A percentile compares a stretch with the other conserved stretches of the same genome.
Conservation (phyloP, 2,888 invertebrate genomes). For the Aphelenchoides bicaudatus region DNA sequence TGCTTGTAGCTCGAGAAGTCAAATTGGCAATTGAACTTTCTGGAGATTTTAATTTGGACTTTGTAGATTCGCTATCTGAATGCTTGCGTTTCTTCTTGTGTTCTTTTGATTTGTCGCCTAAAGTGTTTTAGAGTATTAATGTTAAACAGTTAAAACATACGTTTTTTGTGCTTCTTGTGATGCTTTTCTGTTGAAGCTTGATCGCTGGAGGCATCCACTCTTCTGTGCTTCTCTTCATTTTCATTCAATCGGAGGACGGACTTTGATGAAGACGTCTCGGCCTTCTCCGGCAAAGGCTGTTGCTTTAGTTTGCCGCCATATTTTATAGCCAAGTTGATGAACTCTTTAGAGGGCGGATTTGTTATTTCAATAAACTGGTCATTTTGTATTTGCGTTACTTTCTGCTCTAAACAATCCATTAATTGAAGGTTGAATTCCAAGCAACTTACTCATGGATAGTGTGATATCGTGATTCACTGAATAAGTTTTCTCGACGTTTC, state of each 20-base stretch:
- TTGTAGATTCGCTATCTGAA: conserved; percentile 1
- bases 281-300: too few relatives aligned
- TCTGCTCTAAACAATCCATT: neutral
- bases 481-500: conserved; percentile 25
- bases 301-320: conserved; percentile 24
- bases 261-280: too few relatives aligned
- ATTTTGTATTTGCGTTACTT: neutral
- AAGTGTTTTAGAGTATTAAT: too few relatives aligned
- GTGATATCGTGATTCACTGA: conserved; percentile 31
- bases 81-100: neutral
- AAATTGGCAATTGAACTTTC: too few relatives aligned
- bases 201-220: neutral
- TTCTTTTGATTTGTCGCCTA: too few relatives aligned
- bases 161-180: too few relatives aligned
- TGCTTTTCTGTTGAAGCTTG: too few relatives aligned
- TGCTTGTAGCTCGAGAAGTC: too few relatives aligned
- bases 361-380: conserved; percentile 24
- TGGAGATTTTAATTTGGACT: too few relatives aligned
- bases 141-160: too few relatives aligned
- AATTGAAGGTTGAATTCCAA: neutral
- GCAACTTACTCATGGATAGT: conserved; percentile 27
- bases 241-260: too few relatives aligned
- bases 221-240: too few relatives aligned
- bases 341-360: conserved; percentile 31
- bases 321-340: conserved; percentile 23